Conservation (phyloP, 2,797 vertebrate genomes). For the Champsocephalus gunnari region DNA sequence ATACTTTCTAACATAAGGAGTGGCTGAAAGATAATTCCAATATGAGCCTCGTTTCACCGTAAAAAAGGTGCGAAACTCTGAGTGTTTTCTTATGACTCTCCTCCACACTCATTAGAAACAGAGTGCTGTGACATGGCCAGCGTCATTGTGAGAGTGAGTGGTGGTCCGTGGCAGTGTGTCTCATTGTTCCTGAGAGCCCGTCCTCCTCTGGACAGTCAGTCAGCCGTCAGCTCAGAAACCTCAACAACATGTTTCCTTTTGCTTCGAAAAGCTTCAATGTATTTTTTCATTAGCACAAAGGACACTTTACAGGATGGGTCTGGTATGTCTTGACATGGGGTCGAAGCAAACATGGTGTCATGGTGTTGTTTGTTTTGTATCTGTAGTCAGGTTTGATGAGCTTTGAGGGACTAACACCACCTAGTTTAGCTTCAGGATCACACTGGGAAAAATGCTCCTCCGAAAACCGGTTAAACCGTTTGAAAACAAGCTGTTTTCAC, state of each 20-base stretch:
- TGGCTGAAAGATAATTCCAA: too few relatives aligned
- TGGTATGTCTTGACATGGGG: neutral
- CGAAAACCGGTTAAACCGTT: too few relatives aligned
- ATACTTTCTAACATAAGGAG: too few relatives aligned
- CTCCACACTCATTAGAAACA: too few relatives aligned
- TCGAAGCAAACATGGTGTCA: neutral
- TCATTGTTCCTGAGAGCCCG: conserved; percentile 29
- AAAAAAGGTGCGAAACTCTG: too few relatives aligned
- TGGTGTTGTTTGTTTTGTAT: too few relatives aligned
- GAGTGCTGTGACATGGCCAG: conserved; percentile 13
- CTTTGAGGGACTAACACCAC: neutral
- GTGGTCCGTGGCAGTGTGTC: neutral
- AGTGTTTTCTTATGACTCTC: too few relatives aligned
- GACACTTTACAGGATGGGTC: conserved; percentile 14
- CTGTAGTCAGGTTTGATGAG: neutral
- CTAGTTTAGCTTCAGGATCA: neutral
- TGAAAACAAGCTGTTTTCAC: too few relatives aligned
- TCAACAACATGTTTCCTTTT: conserved; percentile 6
- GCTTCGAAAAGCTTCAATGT: conserved; percentile 1
- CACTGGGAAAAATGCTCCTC: too few relatives aligned
- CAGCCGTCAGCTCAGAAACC: conserved; percentile 42
- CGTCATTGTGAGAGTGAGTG: conserved; percentile 22
- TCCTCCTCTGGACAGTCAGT: conserved; percentile 42
- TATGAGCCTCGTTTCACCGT: too few relatives aligned
- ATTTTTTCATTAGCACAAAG: conserved; percentile 13